Conservation (phyloP, 1,140 invertebrate species). For the Hestina assimilis region DNA sequence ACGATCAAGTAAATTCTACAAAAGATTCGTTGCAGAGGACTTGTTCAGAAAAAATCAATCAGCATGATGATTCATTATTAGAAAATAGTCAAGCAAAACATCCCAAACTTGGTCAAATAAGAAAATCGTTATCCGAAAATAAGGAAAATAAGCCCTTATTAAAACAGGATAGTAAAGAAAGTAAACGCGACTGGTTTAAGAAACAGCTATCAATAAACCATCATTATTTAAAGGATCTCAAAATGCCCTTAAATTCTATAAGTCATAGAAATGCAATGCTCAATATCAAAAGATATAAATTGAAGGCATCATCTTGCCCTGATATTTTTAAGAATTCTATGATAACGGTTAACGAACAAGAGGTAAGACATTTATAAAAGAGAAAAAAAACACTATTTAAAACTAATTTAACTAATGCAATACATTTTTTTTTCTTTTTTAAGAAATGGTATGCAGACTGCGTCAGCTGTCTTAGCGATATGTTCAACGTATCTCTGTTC, state of each 20-base stretch:
- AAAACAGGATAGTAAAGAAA: slow-evolving; percentile 67
- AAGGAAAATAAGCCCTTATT: slow-evolving; percentile 48
- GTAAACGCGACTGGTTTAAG: slow-evolving; percentile 78
- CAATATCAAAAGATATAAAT: slow-evolving; percentile 87
- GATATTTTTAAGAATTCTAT: slow-evolving; percentile 95
- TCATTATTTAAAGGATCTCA: slow-evolving; percentile 87
- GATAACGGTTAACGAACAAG: slow-evolving; percentile 88
- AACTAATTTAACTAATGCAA: not conserved
- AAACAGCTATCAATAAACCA: slow-evolving; percentile 81
- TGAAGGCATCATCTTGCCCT: slow-evolving; percentile 92
- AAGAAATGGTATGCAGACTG: slow-evolving; percentile 89
- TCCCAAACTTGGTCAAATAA: slow-evolving; percentile 35
- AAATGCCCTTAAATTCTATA: slow-evolving; percentile 88
- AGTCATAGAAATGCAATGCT: slow-evolving; percentile 91
- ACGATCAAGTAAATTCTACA: slow-evolving; percentile 35
- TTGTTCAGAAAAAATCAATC: slow-evolving; percentile 44
- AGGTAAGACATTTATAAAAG: slow-evolving; percentile 74
- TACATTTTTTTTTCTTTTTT: slow-evolving; percentile 30
- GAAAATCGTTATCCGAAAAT: slow-evolving; percentile 46
- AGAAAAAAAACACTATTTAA: not conserved
- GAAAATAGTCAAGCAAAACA: slow-evolving; percentile 45
- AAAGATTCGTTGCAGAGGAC: slow-evolving; percentile 43
- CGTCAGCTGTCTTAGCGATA: slow-evolving; percentile 84
- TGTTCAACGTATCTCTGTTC: slow-evolving; percentile 90
- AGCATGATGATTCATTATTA: slow-evolving; percentile 30